Evolutionary conservation across 2,888 invertebrate genomes (phyloP), one percentile per base, ranked within the genome.

Genomic region (Pinctada fucata): DNA sequence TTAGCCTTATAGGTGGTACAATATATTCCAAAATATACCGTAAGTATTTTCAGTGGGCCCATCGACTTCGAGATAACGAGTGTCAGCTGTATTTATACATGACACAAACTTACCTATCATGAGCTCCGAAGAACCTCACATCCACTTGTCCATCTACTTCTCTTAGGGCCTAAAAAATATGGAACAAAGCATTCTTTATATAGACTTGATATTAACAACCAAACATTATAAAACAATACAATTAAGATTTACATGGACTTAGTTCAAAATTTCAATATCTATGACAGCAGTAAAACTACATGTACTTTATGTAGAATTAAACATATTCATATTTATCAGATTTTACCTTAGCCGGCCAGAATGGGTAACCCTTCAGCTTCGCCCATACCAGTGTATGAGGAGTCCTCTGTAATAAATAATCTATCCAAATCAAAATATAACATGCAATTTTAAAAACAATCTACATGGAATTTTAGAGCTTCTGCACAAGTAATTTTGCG

Each of bases 351-450:
- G 97, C 98, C 0, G 99, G 99, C 99, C 99, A 99, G 93, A 96
- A 98, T 0, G 99, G 99, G 90, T 98, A 99, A 10, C 97, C 98
- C 94, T 98, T 97, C 10, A 99, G 94, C 92, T 98, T 98, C 0
- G 99, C 99, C 99, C 99, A 99, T 0, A 99, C 95, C 77, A 99
- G 93, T 16, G 97, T 93, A 93, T 99, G 98, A 0, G 98, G 98
- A 78, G 95, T 95, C 47, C 96, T 91, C 94, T 94, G 90, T 49
- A 92, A 90, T 31, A 52, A 76, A 74, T 70, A 72, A 79, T 13
- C 68, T 45, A 73, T n/a, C 47, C 10, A 64, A 8, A 50, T 10
- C 51, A 50, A 67, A 72, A 50, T 45, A 72, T 72, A 2, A 72
- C 58, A 8, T n/a, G 31, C 13, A 10, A 48, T 2, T 66, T n/a